These are phyloP conservation scores for Resseliella maxima DNA, from an alignment of 2,888 invertebrate species.

Conservation along the genomic window DNA sequence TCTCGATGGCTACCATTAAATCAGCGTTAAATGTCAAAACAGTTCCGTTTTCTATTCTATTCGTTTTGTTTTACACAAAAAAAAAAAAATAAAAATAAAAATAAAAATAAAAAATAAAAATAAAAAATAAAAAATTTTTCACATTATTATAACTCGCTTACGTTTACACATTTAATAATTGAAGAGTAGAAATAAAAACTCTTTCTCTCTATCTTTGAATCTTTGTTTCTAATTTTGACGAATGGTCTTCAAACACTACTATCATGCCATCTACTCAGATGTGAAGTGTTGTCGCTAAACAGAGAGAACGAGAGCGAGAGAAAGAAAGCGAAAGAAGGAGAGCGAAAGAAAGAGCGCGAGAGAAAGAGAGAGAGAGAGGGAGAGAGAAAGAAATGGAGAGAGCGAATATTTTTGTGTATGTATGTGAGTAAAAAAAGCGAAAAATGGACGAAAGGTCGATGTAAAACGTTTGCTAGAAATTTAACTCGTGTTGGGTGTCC, in stretches of 20 bases:
- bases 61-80: too few relatives aligned
- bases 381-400: too few relatives aligned
- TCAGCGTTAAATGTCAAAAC: background rate
- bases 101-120: too few relatives aligned
- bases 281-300: constrained; percentile 42
- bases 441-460: background rate
- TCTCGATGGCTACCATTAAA: constrained; percentile 33
- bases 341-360: background rate
- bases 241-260: constrained; percentile 44
- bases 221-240: constrained; percentile 46
- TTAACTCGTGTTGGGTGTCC: background rate
- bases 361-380: background rate
- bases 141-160: constrained; percentile 12
- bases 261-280: constrained; percentile 7
- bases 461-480: constrained; percentile 7
- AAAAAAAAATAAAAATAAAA: background rate
- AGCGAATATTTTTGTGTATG: too few relatives aligned
- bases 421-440: too few relatives aligned
- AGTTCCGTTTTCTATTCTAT: too few relatives aligned
- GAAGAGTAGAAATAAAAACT: background rate
- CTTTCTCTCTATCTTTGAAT: constrained; percentile 9
- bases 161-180: background rate
- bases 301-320: background rate
- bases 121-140: background rate
- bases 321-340: background rate